Percentiles rank a stretch among this genome's conserved stretches.
Evolutionary conservation across 1,140 invertebrate genomes (phyloP).

Genomic region (Ceratina calcarata): DNA sequence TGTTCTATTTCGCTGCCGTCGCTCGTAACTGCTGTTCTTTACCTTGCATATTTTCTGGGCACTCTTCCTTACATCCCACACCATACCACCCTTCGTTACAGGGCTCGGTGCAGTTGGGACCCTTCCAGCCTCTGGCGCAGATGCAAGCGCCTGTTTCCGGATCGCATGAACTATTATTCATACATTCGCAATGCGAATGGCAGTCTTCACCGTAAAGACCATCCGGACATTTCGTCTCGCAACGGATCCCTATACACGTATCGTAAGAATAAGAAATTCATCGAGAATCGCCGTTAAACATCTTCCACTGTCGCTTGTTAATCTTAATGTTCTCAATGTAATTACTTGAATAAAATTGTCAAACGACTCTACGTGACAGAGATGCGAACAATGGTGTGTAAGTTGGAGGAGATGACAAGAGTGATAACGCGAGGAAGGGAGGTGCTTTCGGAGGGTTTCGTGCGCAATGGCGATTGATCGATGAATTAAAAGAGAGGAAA

Average conservation of each 20-base stretch:
- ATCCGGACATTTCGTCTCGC: conserved; percentile 90
- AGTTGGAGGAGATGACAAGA: neutral
- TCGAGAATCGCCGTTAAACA: conserved; percentile 18
- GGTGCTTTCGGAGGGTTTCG: neutral
- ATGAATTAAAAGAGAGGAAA: conserved; percentile 42
- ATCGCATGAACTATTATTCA: conserved; percentile 93
- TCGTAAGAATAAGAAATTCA: neutral
- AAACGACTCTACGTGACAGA: too few species aligned
- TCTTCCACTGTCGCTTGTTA: neutral
- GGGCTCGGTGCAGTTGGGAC: conserved; percentile 86
- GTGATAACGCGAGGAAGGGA: neutral
- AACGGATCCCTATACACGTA: conserved; percentile 79
- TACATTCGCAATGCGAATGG: conserved; percentile 89
- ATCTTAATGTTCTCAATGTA: too few species aligned
- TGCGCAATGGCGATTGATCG: conserved; percentile 34
- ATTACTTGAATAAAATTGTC: too few species aligned
- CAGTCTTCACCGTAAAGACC: conserved; percentile 91
- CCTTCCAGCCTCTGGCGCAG: conserved; percentile 92
- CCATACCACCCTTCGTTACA: conserved; percentile 91
- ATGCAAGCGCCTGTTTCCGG: conserved; percentile 88
- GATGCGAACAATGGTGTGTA: neutral
- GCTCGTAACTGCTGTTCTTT: conserved; percentile 63
- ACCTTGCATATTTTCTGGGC: conserved; percentile 85
- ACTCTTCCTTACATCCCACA: conserved; percentile 89
- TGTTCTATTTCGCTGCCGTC: neutral